These are phyloP conservation scores for Hyles vespertilio DNA, from an alignment of 1,140 invertebrate species.

Conservation along the genomic window DNA sequence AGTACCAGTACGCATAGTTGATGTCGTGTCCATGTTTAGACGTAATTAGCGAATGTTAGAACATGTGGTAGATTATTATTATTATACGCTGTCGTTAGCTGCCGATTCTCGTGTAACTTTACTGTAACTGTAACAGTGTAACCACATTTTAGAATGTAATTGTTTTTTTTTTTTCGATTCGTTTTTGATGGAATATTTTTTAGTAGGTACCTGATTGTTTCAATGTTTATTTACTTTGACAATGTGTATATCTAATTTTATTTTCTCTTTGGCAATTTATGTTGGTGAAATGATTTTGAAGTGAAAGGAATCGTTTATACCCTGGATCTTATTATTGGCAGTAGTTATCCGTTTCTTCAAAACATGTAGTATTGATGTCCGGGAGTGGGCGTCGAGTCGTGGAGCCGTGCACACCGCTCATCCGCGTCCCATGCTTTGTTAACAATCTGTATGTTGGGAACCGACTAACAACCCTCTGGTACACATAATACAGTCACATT, in stretches of 20 bases:
- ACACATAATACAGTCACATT: no score
- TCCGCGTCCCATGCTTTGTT: no score
- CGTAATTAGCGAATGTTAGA: slow-evolving; percentile 10
- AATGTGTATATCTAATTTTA: slow-evolving; percentile 1
- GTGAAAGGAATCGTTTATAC: no score
- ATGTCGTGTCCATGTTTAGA: slow-evolving; percentile 32
- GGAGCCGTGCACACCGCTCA: no score
- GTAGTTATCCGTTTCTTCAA: no score
- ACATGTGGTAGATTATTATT: slow-evolving; percentile 4
- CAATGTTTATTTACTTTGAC: slow-evolving; percentile 24
- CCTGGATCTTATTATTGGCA: no score
- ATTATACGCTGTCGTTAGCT: slow-evolving; percentile 12
- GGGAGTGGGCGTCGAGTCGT: no score
- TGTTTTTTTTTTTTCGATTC: slow-evolving; percentile 14
- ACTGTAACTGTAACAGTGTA: neutral
- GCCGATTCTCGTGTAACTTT: neutral
- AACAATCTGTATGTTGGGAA: no score
- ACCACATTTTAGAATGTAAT: slow-evolving; percentile 18
- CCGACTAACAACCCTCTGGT: no score
- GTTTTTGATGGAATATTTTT: slow-evolving; percentile 8
- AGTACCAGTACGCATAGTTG: slow-evolving; percentile 19
- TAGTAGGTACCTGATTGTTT: slow-evolving; percentile 68
- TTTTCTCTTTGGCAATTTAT: neutral
- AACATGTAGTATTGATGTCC: no score
- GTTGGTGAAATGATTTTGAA: no score